Percentiles rank a stretch among this genome's conserved stretches.
phyloP scores from a whole-genome alignment of 2,888 invertebrate genomes.

The Tachystola acroxantha region DNA sequence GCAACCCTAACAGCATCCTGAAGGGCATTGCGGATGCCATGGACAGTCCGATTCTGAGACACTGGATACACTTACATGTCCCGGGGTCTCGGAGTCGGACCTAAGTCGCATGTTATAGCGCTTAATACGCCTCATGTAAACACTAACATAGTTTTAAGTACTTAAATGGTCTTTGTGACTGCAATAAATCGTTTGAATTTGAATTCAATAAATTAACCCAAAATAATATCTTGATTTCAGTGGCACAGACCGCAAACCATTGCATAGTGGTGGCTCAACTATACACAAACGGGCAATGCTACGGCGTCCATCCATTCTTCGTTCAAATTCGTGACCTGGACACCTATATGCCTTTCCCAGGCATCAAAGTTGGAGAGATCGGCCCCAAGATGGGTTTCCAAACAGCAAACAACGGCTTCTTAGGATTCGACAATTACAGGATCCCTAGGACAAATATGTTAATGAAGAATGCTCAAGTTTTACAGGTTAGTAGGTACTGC shows the following conservation, averaged over 20 bases:
- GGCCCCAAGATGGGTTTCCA: constrained; percentile 95
- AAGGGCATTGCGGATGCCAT: too few species aligned
- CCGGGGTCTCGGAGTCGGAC: too few species aligned
- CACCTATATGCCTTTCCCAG: constrained; percentile 89
- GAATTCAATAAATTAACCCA: too few species aligned
- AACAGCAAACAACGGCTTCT: constrained; percentile 92
- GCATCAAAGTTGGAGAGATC: constrained; percentile 94
- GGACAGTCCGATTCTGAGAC: too few species aligned
- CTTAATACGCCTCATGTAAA: too few species aligned
- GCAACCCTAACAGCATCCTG: too few species aligned
- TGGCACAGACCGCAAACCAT: constrained; percentile 94
- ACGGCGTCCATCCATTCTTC: constrained; percentile 94
- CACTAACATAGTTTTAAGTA: too few species aligned
- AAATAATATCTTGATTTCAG: too few species aligned
- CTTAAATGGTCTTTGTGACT: too few species aligned
- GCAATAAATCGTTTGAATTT: too few species aligned
- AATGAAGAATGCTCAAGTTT: constrained; percentile 93
- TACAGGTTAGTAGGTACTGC: constrained; percentile 67
- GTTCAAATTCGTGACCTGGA: constrained; percentile 92
- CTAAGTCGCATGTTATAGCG: too few species aligned
- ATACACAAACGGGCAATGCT: constrained; percentile 85
- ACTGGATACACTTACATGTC: too few species aligned
- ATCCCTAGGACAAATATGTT: constrained; percentile 93
- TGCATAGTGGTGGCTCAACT: constrained; percentile 94
- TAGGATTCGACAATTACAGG: constrained; percentile 89